Evolutionary conservation across 2,888 invertebrate genomes (phyloP).

Genomic region (Drosophila yooni): DNA sequence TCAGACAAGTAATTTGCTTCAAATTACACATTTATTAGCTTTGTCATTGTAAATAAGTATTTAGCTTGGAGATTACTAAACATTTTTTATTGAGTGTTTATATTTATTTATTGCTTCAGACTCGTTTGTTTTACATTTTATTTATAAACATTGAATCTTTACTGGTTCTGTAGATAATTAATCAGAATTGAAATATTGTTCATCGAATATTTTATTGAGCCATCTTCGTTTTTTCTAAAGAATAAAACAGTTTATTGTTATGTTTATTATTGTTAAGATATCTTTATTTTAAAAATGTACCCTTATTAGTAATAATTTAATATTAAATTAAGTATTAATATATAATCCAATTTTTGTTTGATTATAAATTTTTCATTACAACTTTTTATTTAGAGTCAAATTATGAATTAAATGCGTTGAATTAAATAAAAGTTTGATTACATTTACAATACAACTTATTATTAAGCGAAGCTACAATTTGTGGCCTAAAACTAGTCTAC

Average conservation of each 20-base stretch:
- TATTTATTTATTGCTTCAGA: neutral
- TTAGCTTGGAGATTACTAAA: neutral
- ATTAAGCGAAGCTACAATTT: conserved; percentile 1
- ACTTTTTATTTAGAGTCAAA: conserved; percentile 8
- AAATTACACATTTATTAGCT: neutral
- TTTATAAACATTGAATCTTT: neutral
- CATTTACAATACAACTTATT: conserved; percentile 69
- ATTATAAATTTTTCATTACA: neutral
- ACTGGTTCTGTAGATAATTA: neutral
- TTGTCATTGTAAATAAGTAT: neutral
- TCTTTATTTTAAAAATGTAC: neutral
- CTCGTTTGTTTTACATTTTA: neutral
- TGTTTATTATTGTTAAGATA: neutral
- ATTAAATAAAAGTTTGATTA: conserved; percentile 15
- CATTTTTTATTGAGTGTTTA: neutral
- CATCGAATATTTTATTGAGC: neutral
- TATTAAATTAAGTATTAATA: neutral
- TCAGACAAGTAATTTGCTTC: conserved; percentile 8
- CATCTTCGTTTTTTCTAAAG: neutral
- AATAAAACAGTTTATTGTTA: neutral
- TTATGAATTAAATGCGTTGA: conserved; percentile 39
- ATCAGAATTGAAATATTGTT: neutral
- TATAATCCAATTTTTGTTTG: neutral
- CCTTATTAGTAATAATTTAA: neutral
- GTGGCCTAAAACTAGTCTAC: conserved; percentile 1